Conservation (phyloP, 35 echinoderm and acorn worm species). For the Apostichopus japonicus region DNA sequence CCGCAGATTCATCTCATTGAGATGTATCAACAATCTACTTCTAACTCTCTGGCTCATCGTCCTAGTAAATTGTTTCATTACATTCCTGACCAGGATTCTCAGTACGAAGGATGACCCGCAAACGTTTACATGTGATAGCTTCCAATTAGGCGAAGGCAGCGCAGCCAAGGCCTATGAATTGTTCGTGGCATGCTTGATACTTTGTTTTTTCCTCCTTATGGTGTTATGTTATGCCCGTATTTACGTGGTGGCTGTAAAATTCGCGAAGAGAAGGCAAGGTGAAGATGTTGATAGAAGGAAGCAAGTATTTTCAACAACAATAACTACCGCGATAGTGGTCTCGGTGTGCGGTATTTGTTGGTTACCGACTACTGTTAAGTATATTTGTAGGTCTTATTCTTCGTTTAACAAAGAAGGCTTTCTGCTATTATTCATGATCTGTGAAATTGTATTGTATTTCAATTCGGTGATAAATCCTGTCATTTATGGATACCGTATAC, state of each 20-base stretch:
- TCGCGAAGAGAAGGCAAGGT: neutral
- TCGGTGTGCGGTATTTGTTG: constrained; percentile 13
- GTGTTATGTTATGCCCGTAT: constrained; percentile 33
- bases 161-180: constrained; percentile 12
- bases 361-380: constrained; percentile 47
- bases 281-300: neutral
- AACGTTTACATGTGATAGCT: constrained; percentile 22
- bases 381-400: constrained; percentile 29
- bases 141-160: neutral
- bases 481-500: constrained; percentile 44
- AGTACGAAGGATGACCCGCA: constrained; percentile 12
- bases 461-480: constrained; percentile 49
- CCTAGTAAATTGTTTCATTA: constrained; percentile 12
- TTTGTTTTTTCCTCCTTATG: constrained; percentile 20
- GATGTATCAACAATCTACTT: constrained; percentile 38
- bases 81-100: constrained; percentile 25
- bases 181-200: constrained; percentile 11
- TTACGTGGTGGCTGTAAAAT: neutral
- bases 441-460: constrained; percentile 48
- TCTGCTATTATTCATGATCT: constrained; percentile 25
- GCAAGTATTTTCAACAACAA: constrained; percentile 2
- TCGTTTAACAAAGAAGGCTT: neutral
- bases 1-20: constrained; percentile 23
- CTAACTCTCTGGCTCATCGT: neutral
- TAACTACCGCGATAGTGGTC: constrained; percentile 23